These are phyloP conservation scores for Anneissia japonica DNA, from an alignment of 35 echinoderm and acorn worm species.

Conservation along the genomic window DNA sequence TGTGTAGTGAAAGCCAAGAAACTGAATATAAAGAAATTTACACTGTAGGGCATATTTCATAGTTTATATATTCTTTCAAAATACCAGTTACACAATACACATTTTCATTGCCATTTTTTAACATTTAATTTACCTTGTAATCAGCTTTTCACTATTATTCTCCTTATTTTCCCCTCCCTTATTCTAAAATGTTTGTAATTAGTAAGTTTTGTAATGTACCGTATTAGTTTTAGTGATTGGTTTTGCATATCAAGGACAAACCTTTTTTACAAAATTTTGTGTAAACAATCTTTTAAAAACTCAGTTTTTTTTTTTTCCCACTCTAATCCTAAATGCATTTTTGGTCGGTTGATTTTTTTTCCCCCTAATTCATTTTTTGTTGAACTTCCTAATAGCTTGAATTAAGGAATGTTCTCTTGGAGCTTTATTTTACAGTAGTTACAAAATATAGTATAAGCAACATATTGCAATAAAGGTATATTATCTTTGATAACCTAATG, in stretches of 20 bases:
- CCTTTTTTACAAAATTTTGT: neutral
- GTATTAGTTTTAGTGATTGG: neutral
- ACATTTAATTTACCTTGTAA: conserved; percentile 2
- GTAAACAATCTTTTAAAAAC: no score
- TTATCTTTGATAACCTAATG: no score
- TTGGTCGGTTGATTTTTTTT: no score
- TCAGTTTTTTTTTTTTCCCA: no score
- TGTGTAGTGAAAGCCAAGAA: neutral
- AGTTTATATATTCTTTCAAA: neutral
- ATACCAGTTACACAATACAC: neutral
- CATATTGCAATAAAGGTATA: no score
- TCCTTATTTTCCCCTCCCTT: neutral
- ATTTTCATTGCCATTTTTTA: neutral
- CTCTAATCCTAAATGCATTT: no score
- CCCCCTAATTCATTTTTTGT: no score
- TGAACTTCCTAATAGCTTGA: no score
- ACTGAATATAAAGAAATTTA: neutral
- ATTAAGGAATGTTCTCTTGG: no score
- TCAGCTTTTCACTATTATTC: neutral
- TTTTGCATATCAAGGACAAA: neutral
- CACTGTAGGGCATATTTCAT: neutral
- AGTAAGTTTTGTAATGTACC: neutral
- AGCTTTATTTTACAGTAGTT: no score
- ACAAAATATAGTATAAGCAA: no score
- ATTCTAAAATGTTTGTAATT: neutral